Base-by-base conservation (phyloP, 2,888 invertebrate genomes). In the Nyleta sp. region DNA sequence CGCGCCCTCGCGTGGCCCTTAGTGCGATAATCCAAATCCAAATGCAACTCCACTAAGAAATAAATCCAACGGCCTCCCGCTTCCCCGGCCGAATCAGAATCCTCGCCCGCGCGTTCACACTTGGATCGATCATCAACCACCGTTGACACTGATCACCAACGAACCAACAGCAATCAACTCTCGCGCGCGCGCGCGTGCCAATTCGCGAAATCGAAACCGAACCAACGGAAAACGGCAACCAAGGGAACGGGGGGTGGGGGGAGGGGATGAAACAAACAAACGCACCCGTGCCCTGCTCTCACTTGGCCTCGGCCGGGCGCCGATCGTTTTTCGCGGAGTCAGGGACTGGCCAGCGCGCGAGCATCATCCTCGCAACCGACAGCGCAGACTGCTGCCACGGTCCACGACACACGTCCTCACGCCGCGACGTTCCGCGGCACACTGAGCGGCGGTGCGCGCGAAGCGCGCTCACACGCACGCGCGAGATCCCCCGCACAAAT, bases 341-440 rank as follows among this genome's bases (percentile, higher is more conserved):
- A 48, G 70, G 65, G 65, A 80, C 55, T 74, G 81, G 74, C 78
- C 81, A 78, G 73, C 76, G 70, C 78, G 73, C 73, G 76, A 68
- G 65, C 81, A 82, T 82, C 50, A 59, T 65, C 38, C 55, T 44
- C 59, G 65, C 59, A 31, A 44, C 35, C 33, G 44, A 15, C 24
- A 38, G 8, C 22, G 44, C 60, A 18, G 17, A 60, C 35, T 28
- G 31, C 24, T n/a, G n/a, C n/a, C n/a, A n/a, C 20, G 40, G 55
- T 2, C 31, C 33, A 52, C 42, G 28, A 55, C 55, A 44, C 64
- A 42, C 59, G 65, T 73, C 33, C 44, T 52, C 13, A 20, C 52
- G 35, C 59, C 57, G 65, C 73, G 73, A 52, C 52, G 59, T 13
- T 59, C 65, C 59, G 73, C 73, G 73, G 59, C 42, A 42, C 65